A percentile compares a stretch with the other conserved stretches of the same genome.
Evolutionary conservation across 2,888 invertebrate species (phyloP).

Genomic region (Myopa testacea): DNA sequence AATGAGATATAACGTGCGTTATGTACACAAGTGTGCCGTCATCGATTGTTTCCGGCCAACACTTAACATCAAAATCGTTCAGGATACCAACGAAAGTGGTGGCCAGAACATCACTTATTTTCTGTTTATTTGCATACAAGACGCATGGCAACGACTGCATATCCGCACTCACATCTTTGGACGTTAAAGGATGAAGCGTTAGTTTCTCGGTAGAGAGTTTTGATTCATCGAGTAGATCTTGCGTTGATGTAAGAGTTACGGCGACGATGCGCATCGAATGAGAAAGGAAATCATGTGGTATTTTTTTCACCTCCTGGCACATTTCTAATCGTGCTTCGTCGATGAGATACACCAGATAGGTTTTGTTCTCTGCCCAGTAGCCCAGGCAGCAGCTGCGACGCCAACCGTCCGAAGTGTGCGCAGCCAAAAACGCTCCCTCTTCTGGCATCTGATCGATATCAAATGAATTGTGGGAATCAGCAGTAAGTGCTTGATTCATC

Average conservation of each 20-base stretch:
- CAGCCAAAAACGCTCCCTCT: constrained; percentile 51
- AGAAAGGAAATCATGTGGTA: constrained; percentile 46
- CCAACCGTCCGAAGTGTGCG: constrained; percentile 48
- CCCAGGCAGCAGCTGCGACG: constrained; percentile 49
- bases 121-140: constrained; percentile 39
- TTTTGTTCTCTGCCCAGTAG: constrained; percentile 42
- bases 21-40: constrained; percentile 47
- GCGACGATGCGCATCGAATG: constrained; percentile 50
- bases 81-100: constrained; percentile 48
- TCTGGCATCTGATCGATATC: constrained; percentile 31
- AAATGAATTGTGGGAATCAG: constrained; percentile 36
- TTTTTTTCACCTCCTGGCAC: constrained; percentile 46
- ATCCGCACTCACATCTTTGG: constrained; percentile 18
- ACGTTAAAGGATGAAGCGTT: constrained; percentile 41
- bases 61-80: constrained; percentile 44
- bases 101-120: constrained; percentile 47
- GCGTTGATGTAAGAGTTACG: constrained; percentile 41
- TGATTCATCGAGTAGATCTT: constrained; percentile 40
- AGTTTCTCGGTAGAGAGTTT: constrained; percentile 40
- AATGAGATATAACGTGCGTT: constrained; percentile 46
- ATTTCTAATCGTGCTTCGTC: constrained; percentile 51
- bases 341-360: constrained; percentile 49
- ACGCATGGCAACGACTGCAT: constrained; percentile 37
- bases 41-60: constrained; percentile 48
- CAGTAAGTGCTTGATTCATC: constrained; percentile 39